Base-by-base conservation (phyloP, 2,888 invertebrate genomes). In the Philopedon plagiatum region DNA sequence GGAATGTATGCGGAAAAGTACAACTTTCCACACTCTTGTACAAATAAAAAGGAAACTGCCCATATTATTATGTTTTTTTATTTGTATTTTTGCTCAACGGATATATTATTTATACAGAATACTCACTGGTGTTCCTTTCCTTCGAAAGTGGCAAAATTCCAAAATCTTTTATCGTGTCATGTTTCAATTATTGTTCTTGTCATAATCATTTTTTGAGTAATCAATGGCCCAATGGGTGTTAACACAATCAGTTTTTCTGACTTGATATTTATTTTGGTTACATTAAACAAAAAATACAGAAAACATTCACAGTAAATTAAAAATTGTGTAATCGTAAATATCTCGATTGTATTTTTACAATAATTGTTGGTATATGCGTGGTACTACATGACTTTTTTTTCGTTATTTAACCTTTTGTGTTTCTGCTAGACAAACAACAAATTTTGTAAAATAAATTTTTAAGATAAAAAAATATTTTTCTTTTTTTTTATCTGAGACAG, bases 151-250 rank as follows among this genome's bases (percentile, higher is more conserved):
- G 65, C 71, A 65, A 49, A 19, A 41, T 51, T 57, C 71, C 71
- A 71, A 60, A 23, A 39, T 32, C 34, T 71, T 71, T 71, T 65
- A 71, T 71, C 60, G 64, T 71, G 18, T 71, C 49, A 37, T 37
- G 23, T 71, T 71, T 71, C 71, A 58, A 71, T 64, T 71, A 49
- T 46, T 61, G 56, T 61, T 69, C 29, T 39, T 66, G 66, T 58
- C 57, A 66, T 39, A 32, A 66, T 57, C 11, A 56, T 37, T 41
- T 49, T 21, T 13, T 51, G 21, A 51, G 13, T 51, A 26, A 51
- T 51, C 51, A 15, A 29, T 51, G 29, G n/a, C 26, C 29, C 51
- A 15, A 29, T 51, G 29, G n/a, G 8, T 15, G 51, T 13, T 51
- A 46, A 23, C 19, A 21, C n/a, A n/a, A n/a, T 23, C 23, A n/a